Percentiles rank a stretch among this genome's conserved stretches.
phyloP scores from a whole-genome alignment of 2,888 invertebrate species.

The Anoncus sp. region DNA sequence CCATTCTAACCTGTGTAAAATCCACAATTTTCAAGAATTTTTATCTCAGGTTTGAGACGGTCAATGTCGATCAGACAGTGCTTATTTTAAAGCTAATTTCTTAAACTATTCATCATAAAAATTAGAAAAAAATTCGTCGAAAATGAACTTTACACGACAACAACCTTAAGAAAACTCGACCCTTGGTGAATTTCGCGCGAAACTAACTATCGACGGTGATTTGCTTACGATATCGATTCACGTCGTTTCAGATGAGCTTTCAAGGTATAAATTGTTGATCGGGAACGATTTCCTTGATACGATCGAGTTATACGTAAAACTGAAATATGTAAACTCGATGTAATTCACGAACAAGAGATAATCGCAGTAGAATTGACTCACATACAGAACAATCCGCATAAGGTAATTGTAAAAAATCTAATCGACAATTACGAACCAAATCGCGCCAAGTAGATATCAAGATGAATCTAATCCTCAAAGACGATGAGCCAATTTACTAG shows the following conservation, averaged over 20 bases:
- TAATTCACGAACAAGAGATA: background rate
- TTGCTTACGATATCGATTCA: background rate
- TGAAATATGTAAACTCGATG: constrained; percentile 19
- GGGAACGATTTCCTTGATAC: constrained; percentile 2
- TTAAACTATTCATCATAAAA: too few relatives aligned
- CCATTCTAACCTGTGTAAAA: too few relatives aligned
- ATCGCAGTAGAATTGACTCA: constrained; percentile 12
- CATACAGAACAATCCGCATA: constrained; percentile 11
- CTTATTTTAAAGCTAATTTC: too few relatives aligned
- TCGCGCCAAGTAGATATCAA: constrained; percentile 62
- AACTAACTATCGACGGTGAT: constrained; percentile 32
- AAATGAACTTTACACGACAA: too few relatives aligned
- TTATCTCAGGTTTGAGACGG: too few relatives aligned
- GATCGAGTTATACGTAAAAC: constrained; percentile 1
- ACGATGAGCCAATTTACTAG: constrained; percentile 69
- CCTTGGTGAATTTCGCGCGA: constrained; percentile 36
- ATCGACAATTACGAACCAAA: constrained; percentile 49
- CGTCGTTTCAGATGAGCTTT: constrained; percentile 2
- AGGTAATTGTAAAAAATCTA: constrained; percentile 22
- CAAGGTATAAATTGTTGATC: background rate
- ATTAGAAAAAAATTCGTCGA: too few relatives aligned
- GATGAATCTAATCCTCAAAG: constrained; percentile 70
- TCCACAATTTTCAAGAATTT: too few relatives aligned
- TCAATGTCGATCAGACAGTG: too few relatives aligned
- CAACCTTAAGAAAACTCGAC: constrained; percentile 36